Conservation (phyloP, 2,888 invertebrate species). For the Melanostoma scalare region DNA sequence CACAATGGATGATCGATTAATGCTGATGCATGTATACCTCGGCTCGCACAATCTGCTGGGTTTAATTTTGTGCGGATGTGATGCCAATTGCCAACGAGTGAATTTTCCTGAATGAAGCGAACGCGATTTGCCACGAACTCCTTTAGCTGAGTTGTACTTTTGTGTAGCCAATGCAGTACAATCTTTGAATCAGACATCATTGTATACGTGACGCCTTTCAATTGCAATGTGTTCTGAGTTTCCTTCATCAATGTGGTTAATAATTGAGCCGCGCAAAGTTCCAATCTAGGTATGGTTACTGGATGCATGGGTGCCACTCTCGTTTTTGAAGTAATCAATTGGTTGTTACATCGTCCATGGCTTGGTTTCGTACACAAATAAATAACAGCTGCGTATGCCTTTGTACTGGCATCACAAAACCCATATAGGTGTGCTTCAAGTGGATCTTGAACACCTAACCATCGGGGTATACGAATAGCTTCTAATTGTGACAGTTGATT, state of each 20-base stretch:
- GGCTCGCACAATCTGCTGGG: slow-evolving; percentile 15
- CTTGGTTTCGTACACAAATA: too few species aligned
- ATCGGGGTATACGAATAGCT: slow-evolving; percentile 27
- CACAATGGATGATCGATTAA: not conserved
- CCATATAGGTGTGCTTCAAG: too few species aligned
- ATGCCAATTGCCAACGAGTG: not conserved
- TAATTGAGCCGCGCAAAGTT: too few species aligned
- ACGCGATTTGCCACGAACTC: not conserved
- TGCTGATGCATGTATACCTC: not conserved
- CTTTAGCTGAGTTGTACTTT: not conserved
- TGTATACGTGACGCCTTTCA: too few species aligned
- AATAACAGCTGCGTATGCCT: too few species aligned
- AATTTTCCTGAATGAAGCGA: not conserved
- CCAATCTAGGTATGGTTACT: slow-evolving; percentile 7
- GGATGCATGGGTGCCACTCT: slow-evolving; percentile 11
- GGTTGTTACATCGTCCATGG: too few species aligned
- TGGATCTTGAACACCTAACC: slow-evolving; percentile 4
- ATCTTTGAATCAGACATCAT: too few species aligned
- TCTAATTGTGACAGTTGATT: slow-evolving; percentile 11
- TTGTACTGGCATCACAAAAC: too few species aligned
- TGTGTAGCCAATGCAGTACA: too few species aligned
- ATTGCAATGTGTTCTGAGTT: too few species aligned
- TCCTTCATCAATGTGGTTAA: too few species aligned
- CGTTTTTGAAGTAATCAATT: not conserved
- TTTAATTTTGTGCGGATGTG: slow-evolving; percentile 18